phyloP scores from a whole-genome alignment of 2,888 invertebrate genomes.

The Drosophila antonietae region DNA sequence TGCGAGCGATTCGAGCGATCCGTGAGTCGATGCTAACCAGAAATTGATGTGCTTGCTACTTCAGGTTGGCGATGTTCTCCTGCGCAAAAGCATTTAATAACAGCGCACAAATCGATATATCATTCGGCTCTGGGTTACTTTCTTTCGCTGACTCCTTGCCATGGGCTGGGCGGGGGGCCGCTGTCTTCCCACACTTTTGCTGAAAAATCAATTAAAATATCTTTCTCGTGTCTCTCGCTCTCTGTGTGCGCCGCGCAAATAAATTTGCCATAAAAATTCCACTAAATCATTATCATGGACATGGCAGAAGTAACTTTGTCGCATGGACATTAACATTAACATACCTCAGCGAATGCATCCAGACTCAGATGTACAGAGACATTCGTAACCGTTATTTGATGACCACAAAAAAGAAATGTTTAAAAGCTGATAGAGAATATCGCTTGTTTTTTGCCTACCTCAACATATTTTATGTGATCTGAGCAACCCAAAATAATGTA shows the following conservation, averaged over 20 bases:
- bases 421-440: not conserved
- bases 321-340: conserved; percentile 72
- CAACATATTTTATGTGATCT: not conserved
- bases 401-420: not conserved
- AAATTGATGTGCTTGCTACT: conserved; percentile 77
- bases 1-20: conserved; percentile 48
- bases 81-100: conserved; percentile 76
- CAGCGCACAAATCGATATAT: conserved; percentile 78
- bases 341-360: conserved; percentile 47
- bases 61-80: conserved; percentile 59
- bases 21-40: conserved; percentile 63
- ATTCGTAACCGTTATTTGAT: conserved; percentile 45
- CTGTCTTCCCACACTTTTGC: conserved; percentile 73
- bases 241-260: conserved; percentile 52
- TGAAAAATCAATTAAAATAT: conserved; percentile 79
- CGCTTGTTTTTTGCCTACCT: not conserved
- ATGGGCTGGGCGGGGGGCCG: conserved; percentile 4
- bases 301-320: conserved; percentile 59
- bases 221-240: conserved; percentile 51
- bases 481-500: not conserved
- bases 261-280: conserved; percentile 79
- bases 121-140: conserved; percentile 71
- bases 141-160: conserved; percentile 46
- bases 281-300: conserved; percentile 67
- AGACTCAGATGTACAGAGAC: conserved; percentile 40